A percentile compares a stretch with the other conserved stretches of the same genome.
Evolutionary conservation across 2,888 invertebrate genomes (phyloP).

Genomic region (Lordiphosa andalusiaca): DNA sequence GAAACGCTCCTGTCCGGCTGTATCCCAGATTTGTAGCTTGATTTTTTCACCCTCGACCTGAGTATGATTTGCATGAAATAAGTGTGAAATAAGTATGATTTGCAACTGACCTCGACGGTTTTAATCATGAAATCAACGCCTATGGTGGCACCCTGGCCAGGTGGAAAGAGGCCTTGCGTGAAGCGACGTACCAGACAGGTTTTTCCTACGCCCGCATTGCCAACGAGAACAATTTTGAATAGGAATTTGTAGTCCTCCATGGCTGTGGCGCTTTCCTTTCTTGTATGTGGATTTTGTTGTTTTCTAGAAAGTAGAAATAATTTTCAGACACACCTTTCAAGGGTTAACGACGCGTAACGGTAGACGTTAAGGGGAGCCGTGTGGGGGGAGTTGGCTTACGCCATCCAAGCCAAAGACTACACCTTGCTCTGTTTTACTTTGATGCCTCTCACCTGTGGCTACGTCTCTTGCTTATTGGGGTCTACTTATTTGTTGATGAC

Average conservation of each 20-base stretch:
- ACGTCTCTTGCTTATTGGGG: conserved; percentile 22
- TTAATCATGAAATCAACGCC: conserved; percentile 99
- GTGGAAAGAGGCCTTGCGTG: conserved; percentile 99
- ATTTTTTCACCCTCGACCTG: conserved; percentile 94
- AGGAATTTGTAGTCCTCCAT: conserved; percentile 99
- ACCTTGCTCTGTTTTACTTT: conserved; percentile 9
- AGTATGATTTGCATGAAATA: too few species aligned
- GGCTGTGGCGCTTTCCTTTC: conserved; percentile 2
- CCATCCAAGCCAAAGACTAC: conserved; percentile 25
- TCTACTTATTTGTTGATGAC: conserved; percentile 56
- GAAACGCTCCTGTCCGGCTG: conserved; percentile 97
- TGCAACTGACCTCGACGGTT: conserved; percentile 87
- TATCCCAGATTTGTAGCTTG: conserved; percentile 99
- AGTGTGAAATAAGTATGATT: too few species aligned
- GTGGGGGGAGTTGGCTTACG: conserved; percentile 27
- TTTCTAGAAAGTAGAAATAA: conserved; percentile 16
- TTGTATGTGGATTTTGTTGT: conserved; percentile 3
- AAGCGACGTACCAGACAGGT: conserved; percentile 98
- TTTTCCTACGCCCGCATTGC: conserved; percentile 99
- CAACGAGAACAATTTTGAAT: conserved; percentile 98
- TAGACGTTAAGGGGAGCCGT: conserved; percentile 13
- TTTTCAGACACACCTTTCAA: conserved; percentile 44
- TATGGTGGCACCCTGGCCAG: conserved; percentile 98
- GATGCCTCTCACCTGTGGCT: conserved; percentile 56
- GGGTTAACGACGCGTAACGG: conserved; percentile 64